Base-by-base conservation (phyloP, 2,797 vertebrate species). In the Saguinus oedipus region DNA sequence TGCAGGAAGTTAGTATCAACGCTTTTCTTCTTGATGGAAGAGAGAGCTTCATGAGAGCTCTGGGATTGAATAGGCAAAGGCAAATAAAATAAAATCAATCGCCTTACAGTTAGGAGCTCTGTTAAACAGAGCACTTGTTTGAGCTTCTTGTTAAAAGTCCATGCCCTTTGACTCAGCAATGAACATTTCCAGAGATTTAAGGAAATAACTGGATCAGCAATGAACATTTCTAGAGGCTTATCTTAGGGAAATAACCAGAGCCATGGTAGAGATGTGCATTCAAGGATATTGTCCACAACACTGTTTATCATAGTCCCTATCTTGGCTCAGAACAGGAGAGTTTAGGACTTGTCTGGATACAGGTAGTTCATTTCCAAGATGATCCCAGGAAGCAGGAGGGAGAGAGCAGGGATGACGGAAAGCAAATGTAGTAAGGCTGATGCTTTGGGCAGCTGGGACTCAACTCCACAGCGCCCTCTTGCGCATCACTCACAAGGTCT, bases 11-110 rank as follows among this genome's bases (percentile, higher is more conserved):
- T 74, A 75, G 74, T 82, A 3, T 88, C 7, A 30, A 12, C 3
- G 0, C 0, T 3, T 88, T 14, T 8, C 50, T 93, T 27, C 61
- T 48, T 55, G 68, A 48, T 39, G 84, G 2, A 0, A 82, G 19
- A 5, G 7, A 44, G 2, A 2, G n/a, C 68, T 91, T 95, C 91
- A 5, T 36, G 79, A 46, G 14, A 33, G 84, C 74, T 85, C 88
- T 59, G 93, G 88, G 44, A 92, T 19, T 75, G 7, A 72, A 9
- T 15, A 84, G 26, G 0, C 90, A 79, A 6, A 80, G 59, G 57
- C 84, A 78, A 19, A 95, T 96, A 36, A 88, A 94, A 81, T 81
- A 15, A 88, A 97, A 19, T n/a, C 57, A 39, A 61, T 79, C 0
- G 0, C 22, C 39, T 87, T 33, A 78, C 64, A 24, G 89, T 33